A percentile compares a stretch with the other conserved stretches of the same genome.
Conservation (phyloP, 2,888 invertebrate genomes). For the Drosophila suboccidentalis region DNA sequence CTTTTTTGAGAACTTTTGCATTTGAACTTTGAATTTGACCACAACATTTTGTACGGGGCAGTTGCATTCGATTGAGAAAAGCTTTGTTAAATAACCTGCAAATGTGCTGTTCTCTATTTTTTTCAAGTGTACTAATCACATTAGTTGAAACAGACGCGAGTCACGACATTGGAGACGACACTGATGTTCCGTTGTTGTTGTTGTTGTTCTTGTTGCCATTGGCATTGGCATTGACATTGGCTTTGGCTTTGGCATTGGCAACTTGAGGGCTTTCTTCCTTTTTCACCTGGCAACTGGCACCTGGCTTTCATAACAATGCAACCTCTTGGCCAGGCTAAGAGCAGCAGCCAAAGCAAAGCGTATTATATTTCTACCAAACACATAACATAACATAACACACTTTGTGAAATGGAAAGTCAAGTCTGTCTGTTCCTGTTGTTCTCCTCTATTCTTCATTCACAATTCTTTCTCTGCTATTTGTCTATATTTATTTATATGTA, state of each 20-base stretch:
- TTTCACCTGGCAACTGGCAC: background rate
- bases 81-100: too few relatives aligned
- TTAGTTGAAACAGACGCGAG: slow-evolving; percentile 27
- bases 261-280: background rate
- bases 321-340: slow-evolving; percentile 7
- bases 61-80: too few relatives aligned
- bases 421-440: background rate
- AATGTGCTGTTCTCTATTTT: background rate
- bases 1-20: too few relatives aligned
- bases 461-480: slow-evolving; percentile 1
- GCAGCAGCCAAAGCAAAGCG: slow-evolving; percentile 1
- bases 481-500: slow-evolving; percentile 5
- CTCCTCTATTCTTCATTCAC: background rate
- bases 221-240: background rate
- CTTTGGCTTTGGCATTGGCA: background rate
- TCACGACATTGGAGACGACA: slow-evolving; percentile 25
- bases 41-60: too few relatives aligned
- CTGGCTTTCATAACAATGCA: slow-evolving; percentile 12
- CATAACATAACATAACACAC: background rate
- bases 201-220: background rate
- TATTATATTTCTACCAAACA: slow-evolving; percentile 24
- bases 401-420: background rate
- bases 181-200: background rate
- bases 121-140: slow-evolving; percentile 30
- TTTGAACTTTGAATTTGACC: too few relatives aligned